Base-by-base conservation (phyloP, 2,888 invertebrate species). In the Phengaris alcon region DNA sequence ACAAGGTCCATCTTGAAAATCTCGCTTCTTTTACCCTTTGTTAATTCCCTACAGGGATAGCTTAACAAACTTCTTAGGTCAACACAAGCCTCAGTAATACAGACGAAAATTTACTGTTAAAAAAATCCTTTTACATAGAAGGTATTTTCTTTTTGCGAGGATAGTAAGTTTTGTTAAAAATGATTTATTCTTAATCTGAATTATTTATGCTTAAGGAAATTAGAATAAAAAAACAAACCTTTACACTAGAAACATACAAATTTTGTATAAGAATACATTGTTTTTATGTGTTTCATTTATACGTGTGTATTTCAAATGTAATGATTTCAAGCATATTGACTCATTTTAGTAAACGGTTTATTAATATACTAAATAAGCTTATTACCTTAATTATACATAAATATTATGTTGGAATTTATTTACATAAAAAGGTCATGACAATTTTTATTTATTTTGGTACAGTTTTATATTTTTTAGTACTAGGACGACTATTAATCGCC, bases 21-120 rank as follows among this genome's bases (percentile, higher is more conserved):
- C 79, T 78, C 76, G 74, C 76, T 76, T 79, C 78, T 78, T 77
- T 80, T 79, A 78, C 80, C 78, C 77, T 77, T 75, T 68, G 76
- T 77, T 79, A 79, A 80, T 80, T 80, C 80, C 80, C 80, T 78
- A 73, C 77, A 77, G 79, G 76, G 76, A 77, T 79, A 77, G 77
- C 75, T 77, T 77, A 76, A 76, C 77, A 78, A 78, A 79, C 77
- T 79, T 80, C 77, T 75, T 78, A 79, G 78, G 80, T 79, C 79
- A 80, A 79, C 78, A 77, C 76, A 76, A 75, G 76, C 75, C 75
- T 75, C 57, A 74, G 74, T 68, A 77, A 76, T 76, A 74, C 75
- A 75, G 77, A 54, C 76, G 76, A 68, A 74, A 76, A 77, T 77
- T 75, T 75, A 73, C 74, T 76, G 73, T 75, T 75, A 70, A 74